Evolutionary conservation across 2,888 invertebrate species (phyloP).

Genomic region (Leptinotarsa rubiginosa): DNA sequence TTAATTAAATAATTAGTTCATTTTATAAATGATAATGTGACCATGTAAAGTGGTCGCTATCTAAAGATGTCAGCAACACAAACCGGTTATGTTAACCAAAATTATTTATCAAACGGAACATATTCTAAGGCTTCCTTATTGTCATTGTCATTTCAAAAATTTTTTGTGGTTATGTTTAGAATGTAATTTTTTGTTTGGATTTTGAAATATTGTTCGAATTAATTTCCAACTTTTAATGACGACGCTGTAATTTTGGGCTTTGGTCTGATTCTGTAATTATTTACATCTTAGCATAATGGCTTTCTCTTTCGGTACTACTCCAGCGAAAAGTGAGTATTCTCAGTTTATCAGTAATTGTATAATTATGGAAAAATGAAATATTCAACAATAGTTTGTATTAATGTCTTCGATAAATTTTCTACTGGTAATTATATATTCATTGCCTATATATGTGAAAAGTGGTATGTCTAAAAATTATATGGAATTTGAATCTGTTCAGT

Average conservation of each 20-base stretch:
- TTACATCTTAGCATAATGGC: conserved; percentile 44
- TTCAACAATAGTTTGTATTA: neutral
- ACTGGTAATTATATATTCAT: neutral
- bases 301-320: conserved; percentile 58
- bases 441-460: neutral
- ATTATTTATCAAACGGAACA: too few relatives aligned
- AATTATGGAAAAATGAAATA: neutral
- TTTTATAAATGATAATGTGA: too few relatives aligned
- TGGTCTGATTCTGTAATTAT: neutral
- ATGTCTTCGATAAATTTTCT: neutral
- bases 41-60: too few relatives aligned
- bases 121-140: neutral
- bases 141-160: conserved; percentile 28
- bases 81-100: too few relatives aligned
- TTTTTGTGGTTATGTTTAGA: conserved; percentile 42
- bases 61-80: too few relatives aligned
- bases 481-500: too few relatives aligned
- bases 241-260: too few relatives aligned
- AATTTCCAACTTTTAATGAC: neutral
- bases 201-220: neutral
- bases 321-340: conserved; percentile 57
- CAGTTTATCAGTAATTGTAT: too few relatives aligned
- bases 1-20: too few relatives aligned
- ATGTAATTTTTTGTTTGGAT: neutral
- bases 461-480: too few relatives aligned